Base-by-base conservation (phyloP, 2,113 vertebrate genomes). In the Circaetus cinerascens region DNA sequence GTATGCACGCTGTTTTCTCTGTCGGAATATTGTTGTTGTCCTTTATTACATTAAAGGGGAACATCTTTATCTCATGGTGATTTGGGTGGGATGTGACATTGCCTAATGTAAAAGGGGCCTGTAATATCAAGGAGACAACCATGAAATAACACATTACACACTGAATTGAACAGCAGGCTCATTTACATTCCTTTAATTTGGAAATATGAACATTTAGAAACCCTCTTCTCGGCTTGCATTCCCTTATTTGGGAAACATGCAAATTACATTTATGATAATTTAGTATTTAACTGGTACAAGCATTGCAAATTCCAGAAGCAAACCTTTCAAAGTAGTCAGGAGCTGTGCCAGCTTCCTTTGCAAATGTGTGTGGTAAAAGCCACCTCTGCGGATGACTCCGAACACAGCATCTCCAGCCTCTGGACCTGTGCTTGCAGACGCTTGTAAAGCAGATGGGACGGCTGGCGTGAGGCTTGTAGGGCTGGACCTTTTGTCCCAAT, bases 161-260 rank as follows among this genome's bases (percentile, higher is more conserved):
- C 93, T 80, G 68, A 97, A 96, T 85, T 93, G 93, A 97, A 96
- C 96, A 97, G 95, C 89, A 96, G 95, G 87, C 77, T 97, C 95
- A 97, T 97, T 97, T 97, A 90, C 93, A 96, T 97, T 93, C 80
- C 84, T 95, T 97, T 97, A 96, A 97, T 97, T 97, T 94, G 87
- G 84, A 97, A 96, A 89, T 93, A 93, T 50, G 94, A 97, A 93
- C 84, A 78, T 94, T 94, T 84, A 46, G 81, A 91, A 93, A 93
- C 63, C 51, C 86, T 87, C 79, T 89, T 93, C 91, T 91, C 84
- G 3, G 7, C 87, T 96, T 76, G n/a, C 87, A 85, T 94, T 88
- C 53, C 93, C 94, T 96, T 90, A 96, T 94, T 96, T 95, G 94
- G 93, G 53, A 87, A 96, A 95, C 84, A 90, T 82, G 91, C 85